Conservation (phyloP, 2,888 invertebrate genomes). For the Eurytoma californica region DNA sequence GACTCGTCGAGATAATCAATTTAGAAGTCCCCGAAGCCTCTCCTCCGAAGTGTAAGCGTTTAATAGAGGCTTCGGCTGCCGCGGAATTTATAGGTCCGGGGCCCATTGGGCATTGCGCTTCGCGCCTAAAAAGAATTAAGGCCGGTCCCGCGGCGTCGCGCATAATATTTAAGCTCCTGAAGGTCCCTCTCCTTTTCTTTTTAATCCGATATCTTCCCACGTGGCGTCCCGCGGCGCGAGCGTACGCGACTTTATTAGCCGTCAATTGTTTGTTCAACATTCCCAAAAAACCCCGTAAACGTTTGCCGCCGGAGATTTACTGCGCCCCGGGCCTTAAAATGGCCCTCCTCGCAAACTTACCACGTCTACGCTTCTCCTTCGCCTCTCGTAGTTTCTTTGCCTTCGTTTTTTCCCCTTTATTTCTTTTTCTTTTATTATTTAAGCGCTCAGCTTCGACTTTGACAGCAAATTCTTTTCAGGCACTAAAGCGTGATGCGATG, state of each 20-base stretch:
- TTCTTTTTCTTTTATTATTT: background rate
- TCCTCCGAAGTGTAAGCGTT: background rate
- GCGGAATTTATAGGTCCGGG: conserved; percentile 37
- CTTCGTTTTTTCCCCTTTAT: background rate
- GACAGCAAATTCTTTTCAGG: background rate
- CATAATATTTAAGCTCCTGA: conserved; percentile 56
- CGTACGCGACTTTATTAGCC: conserved; percentile 72
- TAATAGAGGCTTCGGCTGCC: background rate
- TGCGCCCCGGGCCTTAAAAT: conserved; percentile 58
- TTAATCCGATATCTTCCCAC: conserved; percentile 67
- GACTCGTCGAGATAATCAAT: conserved; percentile 35
- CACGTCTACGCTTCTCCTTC: conserved; percentile 7
- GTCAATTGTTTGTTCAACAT: conserved; percentile 75
- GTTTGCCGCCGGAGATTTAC: conserved; percentile 71
- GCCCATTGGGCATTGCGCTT: background rate
- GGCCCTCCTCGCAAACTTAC: conserved; percentile 8
- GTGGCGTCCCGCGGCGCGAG: conserved; percentile 69
- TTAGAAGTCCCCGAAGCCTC: conserved; percentile 17
- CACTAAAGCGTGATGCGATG: background rate
- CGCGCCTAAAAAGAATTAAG: conserved; percentile 30
- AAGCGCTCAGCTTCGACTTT: background rate
- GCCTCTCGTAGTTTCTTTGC: background rate
- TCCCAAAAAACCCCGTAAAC: conserved; percentile 73
- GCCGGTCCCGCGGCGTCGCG: conserved; percentile 28
- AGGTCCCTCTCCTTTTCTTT: background rate